phyloP scores from a whole-genome alignment of 2,888 invertebrate species.

The Catocala nupta region DNA sequence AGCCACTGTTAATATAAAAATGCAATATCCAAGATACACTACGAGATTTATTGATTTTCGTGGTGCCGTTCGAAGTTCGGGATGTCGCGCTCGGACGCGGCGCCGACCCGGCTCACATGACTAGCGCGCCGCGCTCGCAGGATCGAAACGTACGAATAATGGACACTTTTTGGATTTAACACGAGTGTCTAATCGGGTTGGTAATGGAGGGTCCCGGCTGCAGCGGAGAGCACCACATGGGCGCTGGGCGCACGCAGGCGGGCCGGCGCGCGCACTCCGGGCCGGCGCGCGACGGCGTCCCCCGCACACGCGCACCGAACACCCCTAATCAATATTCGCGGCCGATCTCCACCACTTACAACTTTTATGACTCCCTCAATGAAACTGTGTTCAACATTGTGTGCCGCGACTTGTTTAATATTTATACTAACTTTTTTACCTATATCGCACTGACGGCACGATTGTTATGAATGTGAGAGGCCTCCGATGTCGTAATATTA shows the following conservation, averaged over 20 bases:
- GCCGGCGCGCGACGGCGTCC: constrained; percentile 33
- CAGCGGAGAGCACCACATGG: constrained; percentile 61
- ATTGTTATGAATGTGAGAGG: constrained; percentile 17
- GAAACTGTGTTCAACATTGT: constrained; percentile 54
- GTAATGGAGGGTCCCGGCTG: constrained; percentile 58
- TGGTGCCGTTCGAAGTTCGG: constrained; percentile 59
- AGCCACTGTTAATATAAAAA: constrained; percentile 58
- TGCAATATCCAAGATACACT: constrained; percentile 68
- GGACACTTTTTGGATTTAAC: constrained; percentile 52
- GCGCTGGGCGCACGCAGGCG: constrained; percentile 58
- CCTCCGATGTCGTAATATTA: constrained; percentile 16
- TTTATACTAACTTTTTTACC: constrained; percentile 32
- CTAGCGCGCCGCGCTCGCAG: constrained; percentile 32
- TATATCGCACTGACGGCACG: constrained; percentile 11
- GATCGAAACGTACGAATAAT: constrained; percentile 36
- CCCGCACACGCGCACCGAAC: constrained; percentile 62
- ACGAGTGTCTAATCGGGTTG: constrained; percentile 60
- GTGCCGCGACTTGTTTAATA: constrained; percentile 33
- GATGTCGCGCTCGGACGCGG: constrained; percentile 49
- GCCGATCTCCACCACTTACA: constrained; percentile 69
- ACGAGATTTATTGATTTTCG: constrained; percentile 80
- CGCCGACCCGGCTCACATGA: constrained; percentile 55
- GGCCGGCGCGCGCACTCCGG: constrained; percentile 55
- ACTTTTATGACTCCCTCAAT: constrained; percentile 70
- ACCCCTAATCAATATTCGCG: constrained; percentile 83